Percentiles rank a stretch among this genome's conserved stretches.
phyloP scores from a whole-genome alignment of 1,140 invertebrate genomes.

The Hetaerina americana region DNA sequence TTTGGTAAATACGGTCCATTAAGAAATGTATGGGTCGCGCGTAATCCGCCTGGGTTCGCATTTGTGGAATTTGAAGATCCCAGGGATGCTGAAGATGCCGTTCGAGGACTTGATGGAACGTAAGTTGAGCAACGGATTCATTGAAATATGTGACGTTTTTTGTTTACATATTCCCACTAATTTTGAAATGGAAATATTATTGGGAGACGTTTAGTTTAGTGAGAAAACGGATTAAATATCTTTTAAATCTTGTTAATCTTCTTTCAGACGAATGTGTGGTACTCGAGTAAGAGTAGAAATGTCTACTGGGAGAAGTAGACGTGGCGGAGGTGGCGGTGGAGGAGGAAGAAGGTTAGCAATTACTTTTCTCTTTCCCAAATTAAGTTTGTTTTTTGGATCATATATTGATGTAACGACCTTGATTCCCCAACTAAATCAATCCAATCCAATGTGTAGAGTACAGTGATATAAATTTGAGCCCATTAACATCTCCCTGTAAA shows the following conservation, averaged over 20 bases:
- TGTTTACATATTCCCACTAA: background rate
- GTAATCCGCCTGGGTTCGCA: constrained; percentile 89
- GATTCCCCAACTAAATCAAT: background rate
- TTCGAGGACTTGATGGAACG: constrained; percentile 89
- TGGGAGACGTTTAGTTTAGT: constrained; percentile 1
- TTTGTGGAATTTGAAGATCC: constrained; percentile 98
- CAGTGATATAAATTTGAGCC: background rate
- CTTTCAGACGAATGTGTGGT: constrained; percentile 61
- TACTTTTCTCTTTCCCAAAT: background rate
- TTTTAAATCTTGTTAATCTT: constrained; percentile 13
- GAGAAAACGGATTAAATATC: background rate
- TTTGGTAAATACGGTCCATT: constrained; percentile 91
- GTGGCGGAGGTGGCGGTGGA: constrained; percentile 46
- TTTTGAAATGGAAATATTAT: background rate
- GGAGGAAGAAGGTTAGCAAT: constrained; percentile 14
- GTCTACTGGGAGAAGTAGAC: constrained; percentile 69
- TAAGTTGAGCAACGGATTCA: constrained; percentile 35
- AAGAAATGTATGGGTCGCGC: constrained; percentile 93
- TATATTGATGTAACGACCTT: background rate
- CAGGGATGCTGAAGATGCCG: constrained; percentile 93
- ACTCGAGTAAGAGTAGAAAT: constrained; percentile 73
- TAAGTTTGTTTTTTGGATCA: background rate
- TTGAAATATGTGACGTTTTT: background rate
- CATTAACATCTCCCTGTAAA: background rate
- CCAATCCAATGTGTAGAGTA: background rate